phyloP scores from a whole-genome alignment of 2,113 vertebrate genomes.

The Galeopterus variegatus region DNA sequence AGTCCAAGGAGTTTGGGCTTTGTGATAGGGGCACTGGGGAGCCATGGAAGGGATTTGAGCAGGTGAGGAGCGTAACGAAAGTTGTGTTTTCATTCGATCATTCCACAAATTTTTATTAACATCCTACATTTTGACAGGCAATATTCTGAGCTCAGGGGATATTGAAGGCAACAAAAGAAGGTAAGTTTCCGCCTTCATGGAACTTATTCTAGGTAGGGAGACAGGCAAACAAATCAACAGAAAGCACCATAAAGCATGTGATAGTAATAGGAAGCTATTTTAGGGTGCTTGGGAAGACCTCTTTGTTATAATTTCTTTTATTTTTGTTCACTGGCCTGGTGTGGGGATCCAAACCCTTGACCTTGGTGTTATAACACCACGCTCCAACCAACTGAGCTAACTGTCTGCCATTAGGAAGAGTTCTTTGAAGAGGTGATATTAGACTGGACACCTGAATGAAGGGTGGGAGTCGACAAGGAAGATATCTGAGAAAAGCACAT shows the following conservation, averaged over 20 bases:
- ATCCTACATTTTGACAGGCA: background rate
- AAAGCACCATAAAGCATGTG: background rate
- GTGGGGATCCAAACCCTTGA: too few species aligned
- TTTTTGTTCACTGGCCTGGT: too few species aligned
- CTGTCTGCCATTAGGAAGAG: background rate
- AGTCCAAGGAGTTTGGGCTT: background rate
- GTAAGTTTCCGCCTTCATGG: background rate
- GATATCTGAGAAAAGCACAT: background rate
- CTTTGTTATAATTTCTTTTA: too few species aligned
- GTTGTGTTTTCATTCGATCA: background rate
- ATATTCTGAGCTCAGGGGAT: background rate
- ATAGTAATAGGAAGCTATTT: background rate
- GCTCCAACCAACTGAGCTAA: too few species aligned
- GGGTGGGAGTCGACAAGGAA: background rate
- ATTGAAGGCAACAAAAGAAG: conserved; percentile 7
- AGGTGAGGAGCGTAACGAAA: background rate
- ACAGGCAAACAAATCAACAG: background rate
- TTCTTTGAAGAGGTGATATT: background rate
- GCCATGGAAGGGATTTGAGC: background rate
- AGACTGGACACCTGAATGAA: background rate
- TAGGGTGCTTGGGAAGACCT: background rate
- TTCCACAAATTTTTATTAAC: background rate
- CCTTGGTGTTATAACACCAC: too few species aligned
- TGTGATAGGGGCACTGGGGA: background rate
- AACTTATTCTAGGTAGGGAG: background rate